phyloP scores from a whole-genome alignment of 2,888 invertebrate species.

The Pollenia griseotomentosa region DNA sequence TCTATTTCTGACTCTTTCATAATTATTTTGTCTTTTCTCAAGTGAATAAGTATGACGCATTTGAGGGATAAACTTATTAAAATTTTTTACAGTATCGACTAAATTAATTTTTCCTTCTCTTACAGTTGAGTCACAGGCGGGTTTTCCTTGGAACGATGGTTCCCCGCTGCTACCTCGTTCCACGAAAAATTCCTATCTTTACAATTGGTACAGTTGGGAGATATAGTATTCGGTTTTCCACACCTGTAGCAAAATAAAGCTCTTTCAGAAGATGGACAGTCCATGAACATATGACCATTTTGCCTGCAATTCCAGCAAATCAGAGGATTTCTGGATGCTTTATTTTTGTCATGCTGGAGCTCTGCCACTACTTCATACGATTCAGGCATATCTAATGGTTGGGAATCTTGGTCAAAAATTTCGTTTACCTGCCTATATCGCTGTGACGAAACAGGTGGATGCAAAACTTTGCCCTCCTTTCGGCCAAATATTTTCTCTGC shows the following conservation, averaged over 20 bases:
- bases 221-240: too few relatives aligned
- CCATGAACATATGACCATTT: too few relatives aligned
- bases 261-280: too few relatives aligned
- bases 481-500: not conserved
- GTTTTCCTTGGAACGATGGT: not conserved
- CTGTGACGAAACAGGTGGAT: not conserved
- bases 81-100: not conserved
- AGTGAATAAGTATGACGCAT: not conserved
- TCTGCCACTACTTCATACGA: not conserved
- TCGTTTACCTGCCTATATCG: not conserved
- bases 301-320: too few relatives aligned
- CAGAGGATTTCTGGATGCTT: too few relatives aligned
- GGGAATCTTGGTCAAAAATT: not conserved
- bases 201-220: too few relatives aligned
- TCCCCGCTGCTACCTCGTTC: not conserved
- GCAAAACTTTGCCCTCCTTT: not conserved
- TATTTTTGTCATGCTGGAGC: too few relatives aligned
- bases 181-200: too few relatives aligned
- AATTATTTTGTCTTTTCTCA: conserved; percentile 9
- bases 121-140: not conserved
- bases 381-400: not conserved
- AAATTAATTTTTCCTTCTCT: not conserved
- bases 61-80: conserved; percentile 2
- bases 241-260: too few relatives aligned
- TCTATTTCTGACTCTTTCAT: conserved; percentile 7